Base-by-base conservation (phyloP, 2,797 vertebrate genomes). In the Sebastes iracundus region DNA sequence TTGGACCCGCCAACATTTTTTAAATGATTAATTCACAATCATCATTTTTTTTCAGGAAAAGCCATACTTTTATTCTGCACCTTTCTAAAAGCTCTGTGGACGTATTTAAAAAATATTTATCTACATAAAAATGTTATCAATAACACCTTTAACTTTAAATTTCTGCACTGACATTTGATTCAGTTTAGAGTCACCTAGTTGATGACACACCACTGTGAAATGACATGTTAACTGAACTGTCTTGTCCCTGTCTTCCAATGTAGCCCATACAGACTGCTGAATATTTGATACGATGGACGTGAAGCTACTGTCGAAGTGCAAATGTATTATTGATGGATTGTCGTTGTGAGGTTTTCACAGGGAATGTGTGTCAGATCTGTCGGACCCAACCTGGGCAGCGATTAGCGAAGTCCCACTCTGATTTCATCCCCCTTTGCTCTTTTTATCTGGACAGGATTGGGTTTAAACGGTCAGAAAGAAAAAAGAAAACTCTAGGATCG, bases 311-410 rank as follows among this genome's bases (percentile, higher is more conserved):
- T 83, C 22, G 59, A 77, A 64, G 80, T 72, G 62, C 58, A 69
- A 60, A 87, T 95, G 82, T 90, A 96, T 95, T 90, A 96, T 95
- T 94, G 86, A 96, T 94, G 87, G 77, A 86, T 33, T 76, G 75
- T 0, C 58, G 60, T 86, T 89, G 89, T 84, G 18, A 84, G 87
- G 80, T 92, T 94, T 92, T 94, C 87, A 89, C 85, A 77, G 81
- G 81, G 75, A 91, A 88, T 77, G 80, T 88, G 87, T 89, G 80
- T 83, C 75, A 71, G 77, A 81, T 53, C 59, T 77, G 69, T 58
- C 58, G 75, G 72, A 88, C 67, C 78, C 53, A 72, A 83, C 78
- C 84, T 73, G 76, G 80, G 64, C 82, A 85, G 73, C 81, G 75
- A 90, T 92, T 87, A 77, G 59, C 75, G 6, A 81, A 25, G 78